Conservation (phyloP, 2,113 vertebrate species). For the Proteles cristata region DNA sequence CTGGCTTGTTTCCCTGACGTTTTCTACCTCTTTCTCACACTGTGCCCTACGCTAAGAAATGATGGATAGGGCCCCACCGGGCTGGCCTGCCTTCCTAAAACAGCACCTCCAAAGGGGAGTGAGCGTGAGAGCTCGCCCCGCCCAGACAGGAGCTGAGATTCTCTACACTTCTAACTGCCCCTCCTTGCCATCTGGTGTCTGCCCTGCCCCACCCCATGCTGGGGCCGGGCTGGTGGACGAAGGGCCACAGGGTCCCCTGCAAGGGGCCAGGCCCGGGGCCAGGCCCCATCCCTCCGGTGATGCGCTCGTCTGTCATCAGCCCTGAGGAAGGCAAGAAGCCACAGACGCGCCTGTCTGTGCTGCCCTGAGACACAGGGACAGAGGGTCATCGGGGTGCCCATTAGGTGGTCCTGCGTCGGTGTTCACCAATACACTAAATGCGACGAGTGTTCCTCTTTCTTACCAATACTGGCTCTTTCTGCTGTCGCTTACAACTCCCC, state of each 20-base stretch:
- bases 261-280: no score
- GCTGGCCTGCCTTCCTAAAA: neutral
- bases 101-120: neutral
- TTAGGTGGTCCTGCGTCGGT: accelerated
- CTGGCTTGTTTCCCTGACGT: neutral
- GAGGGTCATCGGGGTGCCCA: neutral
- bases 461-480: neutral
- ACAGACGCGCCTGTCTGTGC: neutral
- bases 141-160: neutral
- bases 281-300: accelerated
- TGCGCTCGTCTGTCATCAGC: accelerated
- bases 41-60: neutral
- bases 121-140: neutral
- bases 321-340: neutral
- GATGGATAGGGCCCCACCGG: no score
- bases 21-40: neutral
- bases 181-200: accelerated
- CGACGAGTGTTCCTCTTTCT: neutral
- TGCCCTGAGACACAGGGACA: neutral
- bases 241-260: no score
- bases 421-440: neutral
- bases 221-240: accelerated
- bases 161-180: neutral
- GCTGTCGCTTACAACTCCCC: neutral
- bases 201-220: neutral